phyloP scores from a whole-genome alignment of 2,888 invertebrate species.

The Xiphydria camelus region DNA sequence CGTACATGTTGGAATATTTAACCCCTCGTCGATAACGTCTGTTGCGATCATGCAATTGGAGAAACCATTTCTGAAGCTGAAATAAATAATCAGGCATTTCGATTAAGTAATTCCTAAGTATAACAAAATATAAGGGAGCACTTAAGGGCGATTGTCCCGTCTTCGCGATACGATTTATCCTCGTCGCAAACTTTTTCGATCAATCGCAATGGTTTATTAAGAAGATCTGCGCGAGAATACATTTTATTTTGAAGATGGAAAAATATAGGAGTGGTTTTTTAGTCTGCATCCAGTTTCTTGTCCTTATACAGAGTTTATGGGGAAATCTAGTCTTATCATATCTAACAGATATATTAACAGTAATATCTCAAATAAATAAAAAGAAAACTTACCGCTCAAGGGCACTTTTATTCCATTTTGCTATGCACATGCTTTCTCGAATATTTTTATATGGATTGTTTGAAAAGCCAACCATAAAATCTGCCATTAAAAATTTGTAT shows the following conservation, averaged over 20 bases:
- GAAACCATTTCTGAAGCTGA: slow-evolving; percentile 63
- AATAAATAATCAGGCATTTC: slow-evolving; percentile 13
- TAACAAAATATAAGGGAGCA: no score
- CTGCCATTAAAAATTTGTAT: slow-evolving; percentile 66
- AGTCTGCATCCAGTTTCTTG: not conserved
- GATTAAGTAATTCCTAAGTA: no score
- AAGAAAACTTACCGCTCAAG: slow-evolving; percentile 57
- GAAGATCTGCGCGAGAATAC: no score
- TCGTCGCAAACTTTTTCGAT: slow-evolving; percentile 1
- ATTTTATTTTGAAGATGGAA: no score
- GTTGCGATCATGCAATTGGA: slow-evolving; percentile 74
- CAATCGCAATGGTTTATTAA: no score
- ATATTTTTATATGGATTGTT: slow-evolving; percentile 63
- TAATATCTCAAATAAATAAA: no score
- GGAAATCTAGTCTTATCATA: no score
- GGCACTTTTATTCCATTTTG: slow-evolving; percentile 63
- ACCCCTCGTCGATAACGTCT: slow-evolving; percentile 86
- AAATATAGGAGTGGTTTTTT: not conserved
- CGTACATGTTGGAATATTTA: slow-evolving; percentile 83
- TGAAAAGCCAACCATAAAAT: slow-evolving; percentile 74
- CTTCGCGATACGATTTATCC: no score
- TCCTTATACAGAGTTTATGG: not conserved
- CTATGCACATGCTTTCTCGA: slow-evolving; percentile 61
- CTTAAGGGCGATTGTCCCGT: no score
- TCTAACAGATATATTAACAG: no score